Evolutionary conservation across 1,140 invertebrate species (phyloP).

Genomic region (Ylistrum balloti): DNA sequence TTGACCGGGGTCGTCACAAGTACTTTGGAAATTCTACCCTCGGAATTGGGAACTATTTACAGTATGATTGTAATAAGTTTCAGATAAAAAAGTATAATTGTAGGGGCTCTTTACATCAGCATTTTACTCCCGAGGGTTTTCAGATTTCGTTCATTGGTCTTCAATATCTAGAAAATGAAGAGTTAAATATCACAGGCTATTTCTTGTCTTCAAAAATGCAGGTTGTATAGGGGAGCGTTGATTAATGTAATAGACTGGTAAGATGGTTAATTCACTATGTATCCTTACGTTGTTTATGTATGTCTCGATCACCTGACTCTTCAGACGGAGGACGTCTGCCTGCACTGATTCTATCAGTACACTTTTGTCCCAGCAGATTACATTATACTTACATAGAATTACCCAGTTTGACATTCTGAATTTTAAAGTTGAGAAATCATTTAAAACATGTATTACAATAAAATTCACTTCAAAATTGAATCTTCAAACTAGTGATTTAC

Average conservation of each 20-base stretch:
- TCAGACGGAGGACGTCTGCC: neutral
- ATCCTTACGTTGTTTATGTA: neutral
- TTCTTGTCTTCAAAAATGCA: slow-evolving; percentile 1
- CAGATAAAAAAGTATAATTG: neutral
- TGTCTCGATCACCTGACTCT: neutral
- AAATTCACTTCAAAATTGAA: slow-evolving; percentile 40
- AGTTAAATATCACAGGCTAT: neutral
- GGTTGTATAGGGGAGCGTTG: neutral
- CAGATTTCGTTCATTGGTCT: neutral
- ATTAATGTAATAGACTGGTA: neutral
- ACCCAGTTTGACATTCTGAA: slow-evolving; percentile 18
- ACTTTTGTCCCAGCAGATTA: slow-evolving; percentile 7
- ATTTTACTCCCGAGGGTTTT: neutral
- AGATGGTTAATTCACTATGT: neutral
- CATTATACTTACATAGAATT: slow-evolving; percentile 36
- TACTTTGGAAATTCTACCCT: neutral
- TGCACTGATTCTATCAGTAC: neutral
- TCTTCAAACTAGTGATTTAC: slow-evolving; percentile 33
- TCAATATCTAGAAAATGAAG: neutral
- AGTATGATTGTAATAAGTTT: neutral
- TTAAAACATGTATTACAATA: slow-evolving; percentile 10
- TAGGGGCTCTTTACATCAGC: neutral
- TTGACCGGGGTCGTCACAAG: neutral
- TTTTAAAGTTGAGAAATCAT: slow-evolving; percentile 20
- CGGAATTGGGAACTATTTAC: neutral